These are phyloP conservation scores for Dolichoris vasculosae DNA, from an alignment of 1,140 invertebrate species.

Conservation along the genomic window DNA sequence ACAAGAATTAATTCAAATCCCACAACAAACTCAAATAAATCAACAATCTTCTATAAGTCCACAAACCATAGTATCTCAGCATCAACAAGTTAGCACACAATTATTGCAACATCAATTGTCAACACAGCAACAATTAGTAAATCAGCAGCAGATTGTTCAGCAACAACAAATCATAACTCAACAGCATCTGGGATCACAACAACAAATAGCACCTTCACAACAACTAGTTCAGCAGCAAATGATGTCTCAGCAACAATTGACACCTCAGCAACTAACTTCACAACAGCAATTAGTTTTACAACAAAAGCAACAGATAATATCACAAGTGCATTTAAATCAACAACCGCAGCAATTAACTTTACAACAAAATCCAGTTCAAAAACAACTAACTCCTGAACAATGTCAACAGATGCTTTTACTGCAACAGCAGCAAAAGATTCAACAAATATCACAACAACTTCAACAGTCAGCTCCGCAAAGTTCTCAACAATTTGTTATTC, in stretches of 20 bases:
- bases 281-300: conserved; percentile 50
- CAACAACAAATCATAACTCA: conserved; percentile 55
- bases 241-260: conserved; percentile 61
- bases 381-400: conserved; percentile 68
- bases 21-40: conserved; percentile 58
- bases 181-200: conserved; percentile 52
- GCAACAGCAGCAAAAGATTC: conserved; percentile 71
- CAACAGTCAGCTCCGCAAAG: conserved; percentile 73
- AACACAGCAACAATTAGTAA: conserved; percentile 58
- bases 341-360: conserved; percentile 66
- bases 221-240: conserved; percentile 62
- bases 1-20: conserved; percentile 60
- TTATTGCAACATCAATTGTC: conserved; percentile 63
- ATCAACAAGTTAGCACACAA: conserved; percentile 62
- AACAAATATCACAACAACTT: conserved; percentile 73
- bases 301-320: conserved; percentile 63
- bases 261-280: conserved; percentile 58
- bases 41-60: conserved; percentile 58
- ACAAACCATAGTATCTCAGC: conserved; percentile 58
- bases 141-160: conserved; percentile 60
- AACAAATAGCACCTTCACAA: conserved; percentile 62
- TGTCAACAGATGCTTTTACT: conserved; percentile 68
- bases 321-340: conserved; percentile 58
- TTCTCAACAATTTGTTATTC: conserved; percentile 76
- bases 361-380: conserved; percentile 60